Percentiles rank a stretch among this genome's conserved stretches.
phyloP scores from a whole-genome alignment of 2,797 vertebrate species.

The Micrastur ruficollis region DNA sequence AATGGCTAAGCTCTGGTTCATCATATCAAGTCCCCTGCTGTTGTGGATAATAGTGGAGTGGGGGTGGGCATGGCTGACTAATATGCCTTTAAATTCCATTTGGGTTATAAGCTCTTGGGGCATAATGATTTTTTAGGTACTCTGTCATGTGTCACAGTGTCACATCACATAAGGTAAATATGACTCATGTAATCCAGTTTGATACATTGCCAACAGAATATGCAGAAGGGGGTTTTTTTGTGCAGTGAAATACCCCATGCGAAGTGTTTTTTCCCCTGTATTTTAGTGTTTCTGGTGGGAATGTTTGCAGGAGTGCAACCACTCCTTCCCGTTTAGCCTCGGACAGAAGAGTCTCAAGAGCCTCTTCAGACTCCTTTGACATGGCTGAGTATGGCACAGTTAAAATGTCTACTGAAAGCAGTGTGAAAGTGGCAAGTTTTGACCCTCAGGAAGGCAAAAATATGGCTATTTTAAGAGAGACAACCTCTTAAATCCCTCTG shows the following conservation, averaged over 20 bases:
- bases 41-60: not conserved
- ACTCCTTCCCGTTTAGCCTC: not conserved
- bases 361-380: conserved; percentile 7
- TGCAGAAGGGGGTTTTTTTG: not conserved
- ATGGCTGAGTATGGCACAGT: not conserved
- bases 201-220: not conserved
- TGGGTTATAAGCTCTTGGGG: not conserved
- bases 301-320: not conserved
- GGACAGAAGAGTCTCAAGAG: conserved; percentile 4
- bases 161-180: conserved; percentile 5
- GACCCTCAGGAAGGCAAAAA: conserved; percentile 38
- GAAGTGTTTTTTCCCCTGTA: not conserved
- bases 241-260: not conserved
- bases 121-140: not conserved
- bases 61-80: conserved; percentile 3
- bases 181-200: not conserved
- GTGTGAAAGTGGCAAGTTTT: conserved; percentile 8
- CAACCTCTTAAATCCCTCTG: conserved; percentile 28
- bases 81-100: conserved; percentile 16
- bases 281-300: not conserved
- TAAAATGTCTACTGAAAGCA: conserved; percentile 9
- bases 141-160: not conserved
- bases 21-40: not conserved
- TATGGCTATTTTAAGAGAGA: conserved; percentile 13
- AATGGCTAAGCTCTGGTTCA: conserved; percentile 15